Evolutionary conservation across 1,140 invertebrate genomes (phyloP).

Genomic region (Scaptomyza graminum): DNA sequence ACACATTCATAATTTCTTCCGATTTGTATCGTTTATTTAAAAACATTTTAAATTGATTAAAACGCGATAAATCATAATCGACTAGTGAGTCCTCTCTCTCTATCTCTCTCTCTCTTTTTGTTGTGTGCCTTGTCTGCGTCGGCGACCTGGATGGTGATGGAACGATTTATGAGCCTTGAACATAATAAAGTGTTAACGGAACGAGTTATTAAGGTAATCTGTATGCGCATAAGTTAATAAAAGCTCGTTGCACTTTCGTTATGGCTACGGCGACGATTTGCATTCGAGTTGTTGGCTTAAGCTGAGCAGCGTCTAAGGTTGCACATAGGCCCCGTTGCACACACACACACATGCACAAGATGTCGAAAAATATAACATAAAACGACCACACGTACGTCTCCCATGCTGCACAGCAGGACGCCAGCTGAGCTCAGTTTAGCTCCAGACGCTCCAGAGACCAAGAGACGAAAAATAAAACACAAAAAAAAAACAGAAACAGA

Average conservation of each 20-base stretch:
- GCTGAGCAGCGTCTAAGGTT: constrained; percentile 66
- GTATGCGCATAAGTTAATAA: constrained; percentile 82
- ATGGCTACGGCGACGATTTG: constrained; percentile 47
- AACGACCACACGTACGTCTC: constrained; percentile 83
- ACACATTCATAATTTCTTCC: constrained; percentile 83
- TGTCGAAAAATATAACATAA: constrained; percentile 82
- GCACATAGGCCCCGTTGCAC: constrained; percentile 55
- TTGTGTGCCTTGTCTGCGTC: constrained; percentile 28
- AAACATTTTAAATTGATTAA: constrained; percentile 84
- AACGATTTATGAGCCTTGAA: constrained; percentile 81
- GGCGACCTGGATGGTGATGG: constrained; percentile 61
- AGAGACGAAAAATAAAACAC: constrained; percentile 8
- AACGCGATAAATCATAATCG: constrained; percentile 84
- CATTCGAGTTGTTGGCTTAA: constrained; percentile 39
- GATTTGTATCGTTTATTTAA: constrained; percentile 76
- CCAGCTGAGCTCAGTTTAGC: constrained; percentile 39
- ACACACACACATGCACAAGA: constrained; percentile 44
- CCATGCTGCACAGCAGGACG: constrained; percentile 79
- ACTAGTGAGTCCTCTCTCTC: constrained; percentile 25
- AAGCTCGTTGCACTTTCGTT: constrained; percentile 58
- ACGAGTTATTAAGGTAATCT: constrained; percentile 83
- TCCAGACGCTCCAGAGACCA: constrained; percentile 4
- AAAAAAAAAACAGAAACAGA: constrained; percentile 47
- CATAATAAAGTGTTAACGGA: constrained; percentile 84
- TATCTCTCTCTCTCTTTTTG: not conserved